Conservation (phyloP, 2,888 invertebrate species). For the Tinea semifulvella region DNA sequence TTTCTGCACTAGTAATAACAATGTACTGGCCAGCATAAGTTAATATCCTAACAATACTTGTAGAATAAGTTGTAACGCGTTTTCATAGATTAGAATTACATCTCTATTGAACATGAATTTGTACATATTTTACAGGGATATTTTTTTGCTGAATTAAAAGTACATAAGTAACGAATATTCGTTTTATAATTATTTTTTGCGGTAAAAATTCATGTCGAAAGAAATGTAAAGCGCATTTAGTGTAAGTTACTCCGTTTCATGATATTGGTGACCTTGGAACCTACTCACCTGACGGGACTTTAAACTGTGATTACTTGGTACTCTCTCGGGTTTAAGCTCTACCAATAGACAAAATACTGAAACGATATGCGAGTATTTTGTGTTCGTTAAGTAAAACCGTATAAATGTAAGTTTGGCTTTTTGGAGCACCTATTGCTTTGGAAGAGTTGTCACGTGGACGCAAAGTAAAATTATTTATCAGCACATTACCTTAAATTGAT, state of each 20-base stretch:
- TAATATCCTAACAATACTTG: no score
- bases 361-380: neutral
- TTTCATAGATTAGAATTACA: constrained; percentile 26
- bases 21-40: constrained; percentile 45
- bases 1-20: constrained; percentile 49
- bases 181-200: neutral
- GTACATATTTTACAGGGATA: no score
- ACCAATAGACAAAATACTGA: constrained; percentile 3
- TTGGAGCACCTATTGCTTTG: no score
- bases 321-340: constrained; percentile 55
- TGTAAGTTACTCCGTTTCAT: constrained; percentile 11
- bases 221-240: neutral
- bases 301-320: constrained; percentile 67
- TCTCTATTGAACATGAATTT: constrained; percentile 39
- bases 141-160: no score
- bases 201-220: constrained; percentile 1
- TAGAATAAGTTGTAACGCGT: neutral
- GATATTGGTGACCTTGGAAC: constrained; percentile 22
- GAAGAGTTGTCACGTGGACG: no score
- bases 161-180: neutral
- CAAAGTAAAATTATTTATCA: no score
- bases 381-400: neutral
- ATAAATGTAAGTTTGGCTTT: no score
- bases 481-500: no score
- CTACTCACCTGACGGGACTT: constrained; percentile 50